These are phyloP conservation scores for Coecobrya sp. DNA, from an alignment of 2,888 invertebrate genomes.

Conservation along the genomic window DNA sequence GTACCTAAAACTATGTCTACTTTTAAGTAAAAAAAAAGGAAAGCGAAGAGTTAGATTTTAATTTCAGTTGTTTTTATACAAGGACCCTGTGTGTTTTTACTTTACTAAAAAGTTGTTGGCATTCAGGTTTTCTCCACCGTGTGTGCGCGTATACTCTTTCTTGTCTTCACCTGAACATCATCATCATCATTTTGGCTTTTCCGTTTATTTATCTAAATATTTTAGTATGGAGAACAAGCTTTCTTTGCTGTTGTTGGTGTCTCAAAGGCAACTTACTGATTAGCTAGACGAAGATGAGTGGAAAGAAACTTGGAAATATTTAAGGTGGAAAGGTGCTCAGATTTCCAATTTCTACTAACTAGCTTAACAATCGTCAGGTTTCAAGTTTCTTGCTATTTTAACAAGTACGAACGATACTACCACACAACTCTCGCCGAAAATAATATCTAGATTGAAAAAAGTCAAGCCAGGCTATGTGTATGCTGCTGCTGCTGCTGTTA, in stretches of 20 bases:
- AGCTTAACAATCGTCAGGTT: not conserved
- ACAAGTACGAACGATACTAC: not conserved
- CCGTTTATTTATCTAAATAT: not conserved
- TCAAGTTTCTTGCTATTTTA: not conserved
- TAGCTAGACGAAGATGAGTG: not conserved
- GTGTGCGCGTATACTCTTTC: not conserved
- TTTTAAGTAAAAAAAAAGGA: not conserved
- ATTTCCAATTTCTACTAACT: not conserved
- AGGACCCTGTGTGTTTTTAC: not conserved
- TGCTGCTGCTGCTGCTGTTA: too few species aligned
- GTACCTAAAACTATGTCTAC: too few species aligned
- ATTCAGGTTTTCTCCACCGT: not conserved
- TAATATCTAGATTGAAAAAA: too few species aligned
- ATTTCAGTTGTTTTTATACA: conserved; percentile 33
- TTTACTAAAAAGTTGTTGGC: not conserved
- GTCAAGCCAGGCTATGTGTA: too few species aligned
- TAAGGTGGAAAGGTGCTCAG: not conserved
- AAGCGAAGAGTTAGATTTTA: conserved; percentile 43
- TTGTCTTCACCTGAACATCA: conserved; percentile 20
- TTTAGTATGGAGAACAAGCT: not conserved
- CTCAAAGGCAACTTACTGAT: conserved; percentile 8
- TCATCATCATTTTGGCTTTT: not conserved
- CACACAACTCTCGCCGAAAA: too few species aligned
- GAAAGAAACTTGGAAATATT: conserved; percentile 3
- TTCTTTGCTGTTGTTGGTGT: not conserved